Evolutionary conservation across 2,888 invertebrate genomes (phyloP).

Genomic region (Trissolcus japonicus): DNA sequence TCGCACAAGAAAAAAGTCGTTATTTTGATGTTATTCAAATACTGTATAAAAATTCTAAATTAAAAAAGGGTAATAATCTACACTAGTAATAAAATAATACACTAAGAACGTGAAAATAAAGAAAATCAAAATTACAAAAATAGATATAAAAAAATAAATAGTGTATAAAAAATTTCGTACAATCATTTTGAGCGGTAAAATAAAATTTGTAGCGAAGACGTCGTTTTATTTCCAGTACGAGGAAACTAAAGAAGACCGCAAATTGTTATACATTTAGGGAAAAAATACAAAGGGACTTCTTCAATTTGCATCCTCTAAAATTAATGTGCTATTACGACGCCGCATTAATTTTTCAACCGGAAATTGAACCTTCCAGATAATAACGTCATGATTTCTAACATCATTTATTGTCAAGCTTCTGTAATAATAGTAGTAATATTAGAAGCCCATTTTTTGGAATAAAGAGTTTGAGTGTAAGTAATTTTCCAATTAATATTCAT

Average conservation of each 20-base stretch:
- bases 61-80: neutral
- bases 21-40: neutral
- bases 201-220: neutral
- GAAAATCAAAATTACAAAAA: neutral
- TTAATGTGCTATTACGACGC: constrained; percentile 15
- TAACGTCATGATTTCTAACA: too few relatives aligned
- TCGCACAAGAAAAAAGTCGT: constrained; percentile 1
- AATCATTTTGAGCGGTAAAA: constrained; percentile 4
- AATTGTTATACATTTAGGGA: constrained; percentile 4
- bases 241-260: constrained; percentile 14
- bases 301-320: constrained; percentile 28
- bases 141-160: neutral
- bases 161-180: constrained; percentile 8
- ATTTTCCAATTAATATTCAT: too few relatives aligned
- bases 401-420: too few relatives aligned
- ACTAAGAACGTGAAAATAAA: neutral
- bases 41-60: neutral
- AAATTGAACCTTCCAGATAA: constrained; percentile 13
- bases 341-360: constrained; percentile 25
- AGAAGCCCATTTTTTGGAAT: too few relatives aligned
- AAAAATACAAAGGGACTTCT: constrained; percentile 17
- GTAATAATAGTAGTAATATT: too few relatives aligned
- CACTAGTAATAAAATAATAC: neutral
- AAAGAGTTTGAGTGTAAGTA: too few relatives aligned
- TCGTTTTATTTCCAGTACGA: neutral